These are phyloP conservation scores for Apostichopus japonicus DNA, from an alignment of 35 echinoderm and acorn worm species.

Conservation along the genomic window DNA sequence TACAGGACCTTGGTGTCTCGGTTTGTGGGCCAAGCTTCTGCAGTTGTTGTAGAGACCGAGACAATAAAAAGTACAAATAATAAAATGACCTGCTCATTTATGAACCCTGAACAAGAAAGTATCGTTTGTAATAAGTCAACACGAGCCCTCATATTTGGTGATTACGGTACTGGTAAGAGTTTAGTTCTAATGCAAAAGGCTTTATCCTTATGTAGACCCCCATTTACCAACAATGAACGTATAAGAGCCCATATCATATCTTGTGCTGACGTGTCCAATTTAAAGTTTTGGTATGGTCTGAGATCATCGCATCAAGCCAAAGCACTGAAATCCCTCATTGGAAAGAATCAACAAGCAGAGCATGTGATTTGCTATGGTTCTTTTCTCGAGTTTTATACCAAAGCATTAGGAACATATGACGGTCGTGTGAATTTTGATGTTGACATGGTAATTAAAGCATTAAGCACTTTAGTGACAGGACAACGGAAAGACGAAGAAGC, in stretches of 20 bases:
- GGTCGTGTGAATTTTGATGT: not conserved
- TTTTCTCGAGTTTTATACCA: conserved; percentile 9
- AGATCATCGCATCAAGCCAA: conserved; percentile 1
- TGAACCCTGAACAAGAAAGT: not conserved
- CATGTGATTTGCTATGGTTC: not conserved
- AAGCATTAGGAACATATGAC: not conserved
- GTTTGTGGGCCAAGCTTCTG: not conserved
- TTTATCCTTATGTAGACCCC: not conserved
- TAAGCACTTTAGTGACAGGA: not conserved
- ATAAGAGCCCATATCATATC: not conserved
- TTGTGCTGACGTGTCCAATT: conserved; percentile 1
- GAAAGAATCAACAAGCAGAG: not conserved
- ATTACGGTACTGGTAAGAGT: conserved; percentile 14
- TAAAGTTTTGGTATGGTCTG: not conserved
- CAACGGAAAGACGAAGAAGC: not conserved
- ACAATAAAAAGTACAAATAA: not conserved
- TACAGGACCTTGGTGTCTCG: not conserved
- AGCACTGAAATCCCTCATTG: not conserved
- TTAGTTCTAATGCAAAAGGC: not conserved
- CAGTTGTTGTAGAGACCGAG: not conserved
- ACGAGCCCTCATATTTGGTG: not conserved
- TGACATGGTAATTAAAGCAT: not conserved
- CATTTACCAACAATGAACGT: not conserved
- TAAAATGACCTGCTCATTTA: not conserved
- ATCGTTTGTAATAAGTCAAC: not conserved